These are phyloP conservation scores for Neoarius graeffei DNA, from an alignment of 2,113 vertebrate species.

Conservation along the genomic window DNA sequence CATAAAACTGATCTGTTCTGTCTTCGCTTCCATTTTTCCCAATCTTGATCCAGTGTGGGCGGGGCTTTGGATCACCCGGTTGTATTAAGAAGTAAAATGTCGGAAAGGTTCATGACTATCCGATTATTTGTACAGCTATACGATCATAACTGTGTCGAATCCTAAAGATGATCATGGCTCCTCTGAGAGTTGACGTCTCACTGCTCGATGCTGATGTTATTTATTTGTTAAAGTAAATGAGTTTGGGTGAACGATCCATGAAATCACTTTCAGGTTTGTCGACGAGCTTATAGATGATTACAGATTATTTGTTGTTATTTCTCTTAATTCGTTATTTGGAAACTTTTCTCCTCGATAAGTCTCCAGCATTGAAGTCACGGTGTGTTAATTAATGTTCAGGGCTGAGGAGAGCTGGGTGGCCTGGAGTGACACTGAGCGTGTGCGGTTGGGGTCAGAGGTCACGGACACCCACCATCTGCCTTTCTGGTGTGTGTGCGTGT, in stretches of 20 bases:
- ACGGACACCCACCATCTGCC: slow-evolving; percentile 91
- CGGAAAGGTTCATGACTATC: no score
- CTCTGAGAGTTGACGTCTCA: not conserved
- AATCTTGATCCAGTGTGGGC: not conserved
- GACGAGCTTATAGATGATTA: not conserved
- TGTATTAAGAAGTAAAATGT: not conserved
- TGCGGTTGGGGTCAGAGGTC: slow-evolving; percentile 75
- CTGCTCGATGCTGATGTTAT: not conserved
- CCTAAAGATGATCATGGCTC: not conserved
- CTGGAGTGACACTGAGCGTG: slow-evolving; percentile 56
- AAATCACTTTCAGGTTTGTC: not conserved
- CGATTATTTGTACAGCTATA: not conserved
- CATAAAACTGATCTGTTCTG: no score
- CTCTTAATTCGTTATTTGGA: not conserved
- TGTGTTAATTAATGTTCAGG: not conserved
- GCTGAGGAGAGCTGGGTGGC: slow-evolving; percentile 64
- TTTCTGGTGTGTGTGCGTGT: slow-evolving; percentile 61
- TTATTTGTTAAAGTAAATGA: not conserved
- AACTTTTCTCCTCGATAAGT: not conserved
- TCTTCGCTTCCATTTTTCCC: not conserved
- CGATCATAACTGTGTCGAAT: not conserved
- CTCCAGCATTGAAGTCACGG: not conserved
- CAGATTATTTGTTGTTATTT: not conserved
- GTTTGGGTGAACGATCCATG: not conserved
- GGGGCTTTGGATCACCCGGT: not conserved